Evolutionary conservation across 1,140 invertebrate species (phyloP).

Genomic region (Metaphire vulgaris): DNA sequence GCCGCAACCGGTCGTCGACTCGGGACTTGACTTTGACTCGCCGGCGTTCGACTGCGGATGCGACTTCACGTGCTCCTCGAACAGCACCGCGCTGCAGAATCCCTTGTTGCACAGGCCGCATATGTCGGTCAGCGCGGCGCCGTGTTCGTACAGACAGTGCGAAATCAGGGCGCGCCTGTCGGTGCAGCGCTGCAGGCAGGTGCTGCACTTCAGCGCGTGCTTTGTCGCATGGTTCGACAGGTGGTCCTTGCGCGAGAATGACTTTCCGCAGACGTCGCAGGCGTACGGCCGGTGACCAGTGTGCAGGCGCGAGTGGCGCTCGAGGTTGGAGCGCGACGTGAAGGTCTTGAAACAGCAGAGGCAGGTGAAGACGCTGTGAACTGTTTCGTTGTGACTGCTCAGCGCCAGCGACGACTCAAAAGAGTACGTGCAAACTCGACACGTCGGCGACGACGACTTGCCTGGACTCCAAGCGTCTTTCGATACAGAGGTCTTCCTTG

Average conservation of each 20-base stretch:
- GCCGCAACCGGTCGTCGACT: background rate
- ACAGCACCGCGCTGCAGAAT: slow-evolving; percentile 23
- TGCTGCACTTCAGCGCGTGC: slow-evolving; percentile 27
- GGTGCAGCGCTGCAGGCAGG: slow-evolving; percentile 23
- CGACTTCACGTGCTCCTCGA: slow-evolving; percentile 25
- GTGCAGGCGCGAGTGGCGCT: slow-evolving; percentile 93
- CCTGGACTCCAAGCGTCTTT: slow-evolving; percentile 17
- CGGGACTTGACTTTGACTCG: background rate
- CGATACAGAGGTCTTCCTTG: background rate
- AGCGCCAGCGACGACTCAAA: slow-evolving; percentile 19
- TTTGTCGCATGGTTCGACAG: slow-evolving; percentile 28
- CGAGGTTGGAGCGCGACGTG: slow-evolving; percentile 95
- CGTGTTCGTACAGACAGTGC: slow-evolving; percentile 26
- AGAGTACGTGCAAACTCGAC: slow-evolving; percentile 12
- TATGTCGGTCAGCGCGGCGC: slow-evolving; percentile 10
- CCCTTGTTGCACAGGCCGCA: slow-evolving; percentile 29
- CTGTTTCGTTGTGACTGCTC: slow-evolving; percentile 22
- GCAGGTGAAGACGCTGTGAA: slow-evolving; percentile 31
- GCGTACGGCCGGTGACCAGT: slow-evolving; percentile 79
- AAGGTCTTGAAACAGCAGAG: slow-evolving; percentile 82
- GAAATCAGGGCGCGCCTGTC: slow-evolving; percentile 23
- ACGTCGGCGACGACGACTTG: slow-evolving; percentile 12
- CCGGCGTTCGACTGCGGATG: slow-evolving; percentile 21
- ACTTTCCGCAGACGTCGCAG: slow-evolving; percentile 26
- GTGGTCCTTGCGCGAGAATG: slow-evolving; percentile 30